A percentile compares a stretch with the other conserved stretches of the same genome.
phyloP scores from a whole-genome alignment of 2,888 invertebrate genomes.

The Pandemis cinnamomeana region DNA sequence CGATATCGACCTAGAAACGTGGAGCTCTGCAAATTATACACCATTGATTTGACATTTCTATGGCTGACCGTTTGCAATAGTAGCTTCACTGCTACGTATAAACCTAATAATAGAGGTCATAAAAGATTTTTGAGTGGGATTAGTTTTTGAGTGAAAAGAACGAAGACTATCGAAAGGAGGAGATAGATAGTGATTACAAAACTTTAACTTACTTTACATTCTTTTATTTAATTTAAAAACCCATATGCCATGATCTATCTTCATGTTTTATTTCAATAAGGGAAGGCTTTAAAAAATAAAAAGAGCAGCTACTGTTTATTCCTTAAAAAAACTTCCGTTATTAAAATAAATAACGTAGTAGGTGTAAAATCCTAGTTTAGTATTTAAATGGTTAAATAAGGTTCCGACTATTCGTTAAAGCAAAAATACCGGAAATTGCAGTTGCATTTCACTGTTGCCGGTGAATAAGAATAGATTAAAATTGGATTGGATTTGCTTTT shows the following conservation, averaged over 20 bases:
- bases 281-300: no score
- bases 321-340: no score
- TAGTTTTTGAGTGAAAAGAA: no score
- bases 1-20: conserved; percentile 42
- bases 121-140: background rate
- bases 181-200: no score
- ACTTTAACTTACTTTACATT: no score
- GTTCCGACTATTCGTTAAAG: background rate
- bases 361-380: no score
- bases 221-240: no score
- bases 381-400: background rate
- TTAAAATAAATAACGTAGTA: background rate
- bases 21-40: conserved; percentile 44
- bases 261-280: no score
- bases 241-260: no score
- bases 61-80: conserved; percentile 15
- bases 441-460: background rate
- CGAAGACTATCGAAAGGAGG: no score
- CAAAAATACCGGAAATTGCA: background rate
- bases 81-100: conserved; percentile 3
- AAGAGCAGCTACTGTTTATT: no score
- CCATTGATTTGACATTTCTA: conserved; percentile 35
- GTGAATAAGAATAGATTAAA: background rate
- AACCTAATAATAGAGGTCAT: background rate
- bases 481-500: conserved; percentile 14